Base-by-base conservation (phyloP, 2,888 invertebrate genomes). In the Altica lythri region DNA sequence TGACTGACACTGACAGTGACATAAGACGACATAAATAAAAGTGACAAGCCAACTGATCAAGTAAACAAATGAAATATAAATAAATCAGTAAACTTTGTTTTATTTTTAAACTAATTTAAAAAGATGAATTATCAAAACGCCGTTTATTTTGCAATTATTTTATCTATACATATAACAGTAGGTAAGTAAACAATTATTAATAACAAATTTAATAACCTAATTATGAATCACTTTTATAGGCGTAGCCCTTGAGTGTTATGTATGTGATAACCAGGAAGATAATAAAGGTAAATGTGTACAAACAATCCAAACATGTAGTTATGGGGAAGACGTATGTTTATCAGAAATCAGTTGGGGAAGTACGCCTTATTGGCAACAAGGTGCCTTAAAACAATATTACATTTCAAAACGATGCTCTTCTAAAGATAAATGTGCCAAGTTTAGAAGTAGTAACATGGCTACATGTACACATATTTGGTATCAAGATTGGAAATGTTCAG, bases 401-500 rank as follows among this genome's bases (percentile, higher is more conserved):
- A 86, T 97, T 35, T 92, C 93, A 0, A 97, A 97, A 75, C 80
- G 86, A 42, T 97, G 97, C 79, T 87, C 93, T 8, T 88, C 88
- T 0, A 88, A 87, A 72, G 83, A 84, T 0, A 83, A 86, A 60
- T 97, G 97, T 73, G 86, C 89, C 16, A 79, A 80, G 55, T 85
- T 84, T 45, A 82, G 90, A 55, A 83, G 82, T 50, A 80, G 81
- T 29, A 85, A 85, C 67, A 91, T 89, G 88, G 83, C 83, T 4
- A 81, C 86, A 54, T 95, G 95, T 69, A 90, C 92, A 1, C 87
- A 92, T 68, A 91, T 95, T 66, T 92, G 92, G 95, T 97, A 95
- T 71, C 89, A 93, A 71, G 96, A 97, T 77, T 97, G 96, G 97
- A 87, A 88, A 61, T 97, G 96, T 77, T 89, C 92, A 0, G 95